Evolutionary conservation across 1,140 invertebrate genomes (phyloP), one percentile per base, ranked within the genome.

Genomic region (Cyclina sinensis): DNA sequence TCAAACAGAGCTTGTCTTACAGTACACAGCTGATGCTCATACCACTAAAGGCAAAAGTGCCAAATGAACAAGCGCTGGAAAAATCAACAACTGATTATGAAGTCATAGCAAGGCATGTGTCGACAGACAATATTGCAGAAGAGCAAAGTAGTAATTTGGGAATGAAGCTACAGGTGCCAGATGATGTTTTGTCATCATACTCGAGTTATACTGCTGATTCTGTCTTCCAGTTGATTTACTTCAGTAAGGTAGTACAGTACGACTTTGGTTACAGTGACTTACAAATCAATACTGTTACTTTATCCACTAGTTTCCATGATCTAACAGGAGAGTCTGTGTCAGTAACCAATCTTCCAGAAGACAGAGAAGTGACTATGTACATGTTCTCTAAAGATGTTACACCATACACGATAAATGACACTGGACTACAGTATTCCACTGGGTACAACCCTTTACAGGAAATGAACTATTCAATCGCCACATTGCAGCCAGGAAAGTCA

Each of bases 241-340:
- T 76, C 11, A 79, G 73, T 5, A 24, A 70, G 16, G 21, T 88
- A 18, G 94, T 92, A 78, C 92, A 91, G 16, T 94, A 83, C 74
- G 91, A 92, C n/a, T 94, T 90, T 89, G 92, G 91, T 30, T 91
- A 83, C 79, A 70, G 43, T 27, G 65, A 3, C n/a, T 30, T 59
- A 43, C 70, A 27, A 0, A 24, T 92, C 1, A 91, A 85, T 46
- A 91, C 93, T 18, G 86, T 82, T n/a, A 89, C 93, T 0, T 48
- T 92, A 9, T 84, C 84, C 0, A 73, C 93, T 27, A 90, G 88
- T 68, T 93, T 94, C 79, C 89, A 92, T 57, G 74, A 90, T 24
- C 73, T 81, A 16, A 70, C 89, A 57, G 93, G 93, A 54, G 78
- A 68, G 5, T 51, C 89, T 27, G 90, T 94, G 18, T n/a, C 57